Evolutionary conservation across 2,113 vertebrate species (phyloP).

Genomic region (Sinocyclocheilus rhinocerous): DNA sequence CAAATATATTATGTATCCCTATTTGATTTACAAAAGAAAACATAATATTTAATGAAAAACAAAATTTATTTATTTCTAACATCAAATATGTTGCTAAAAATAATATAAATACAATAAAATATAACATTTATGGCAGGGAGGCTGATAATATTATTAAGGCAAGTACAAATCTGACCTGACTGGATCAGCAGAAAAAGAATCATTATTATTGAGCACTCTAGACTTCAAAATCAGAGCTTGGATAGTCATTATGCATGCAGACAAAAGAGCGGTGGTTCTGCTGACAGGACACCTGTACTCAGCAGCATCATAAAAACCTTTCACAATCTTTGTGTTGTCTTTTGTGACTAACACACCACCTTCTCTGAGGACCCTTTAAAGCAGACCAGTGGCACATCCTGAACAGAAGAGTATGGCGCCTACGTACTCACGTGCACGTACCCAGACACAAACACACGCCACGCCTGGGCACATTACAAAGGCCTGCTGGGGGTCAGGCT

Average conservation of each 20-base stretch:
- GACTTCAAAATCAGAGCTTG: neutral
- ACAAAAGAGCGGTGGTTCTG: neutral
- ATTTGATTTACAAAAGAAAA: neutral
- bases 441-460: constrained; percentile 12
- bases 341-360: neutral
- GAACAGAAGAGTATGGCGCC: neutral
- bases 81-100: neutral
- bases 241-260: constrained; percentile 3
- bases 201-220: neutral
- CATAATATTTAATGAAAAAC: neutral
- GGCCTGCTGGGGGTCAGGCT: constrained; percentile 37
- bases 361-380: neutral
- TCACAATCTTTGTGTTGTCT: neutral
- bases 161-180: neutral
- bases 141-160: neutral
- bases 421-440: neutral
- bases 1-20: neutral
- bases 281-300: constrained; percentile 19
- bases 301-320: neutral
- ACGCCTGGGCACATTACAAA: constrained; percentile 34
- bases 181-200: neutral
- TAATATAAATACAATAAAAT: neutral
- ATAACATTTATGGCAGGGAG: neutral
- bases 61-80: neutral
- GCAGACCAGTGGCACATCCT: constrained; percentile 2